Percentiles rank a stretch among this genome's conserved stretches.
Conservation (phyloP, 2,797 vertebrate genomes). For the Labeo calbasu region DNA sequence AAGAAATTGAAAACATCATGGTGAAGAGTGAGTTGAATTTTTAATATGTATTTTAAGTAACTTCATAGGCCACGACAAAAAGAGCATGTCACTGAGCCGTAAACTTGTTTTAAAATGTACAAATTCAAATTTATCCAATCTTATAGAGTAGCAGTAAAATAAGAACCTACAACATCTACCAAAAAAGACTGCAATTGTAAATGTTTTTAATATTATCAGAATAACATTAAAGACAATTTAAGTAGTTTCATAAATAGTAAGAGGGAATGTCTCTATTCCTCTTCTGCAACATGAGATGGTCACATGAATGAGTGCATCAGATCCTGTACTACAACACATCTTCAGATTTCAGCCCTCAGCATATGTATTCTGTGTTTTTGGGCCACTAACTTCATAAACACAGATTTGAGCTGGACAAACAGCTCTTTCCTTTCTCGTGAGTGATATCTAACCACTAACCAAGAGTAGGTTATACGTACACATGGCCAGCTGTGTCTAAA, state of each 20-base stretch:
- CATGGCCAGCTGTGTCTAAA: background rate
- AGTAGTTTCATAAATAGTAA: background rate
- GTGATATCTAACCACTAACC: slow-evolving; percentile 1
- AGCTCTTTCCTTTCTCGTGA: background rate
- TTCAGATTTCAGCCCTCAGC: background rate
- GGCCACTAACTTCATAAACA: background rate
- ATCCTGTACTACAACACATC: background rate
- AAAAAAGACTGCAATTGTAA: background rate
- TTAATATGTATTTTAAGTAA: background rate
- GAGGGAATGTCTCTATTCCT: slow-evolving; percentile 23
- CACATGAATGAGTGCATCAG: slow-evolving; percentile 54
- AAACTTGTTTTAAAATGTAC: background rate
- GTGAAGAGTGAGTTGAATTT: background rate
- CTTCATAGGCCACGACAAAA: background rate
- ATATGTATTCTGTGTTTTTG: background rate
- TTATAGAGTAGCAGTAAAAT: background rate
- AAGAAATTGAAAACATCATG: background rate
- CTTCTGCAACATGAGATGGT: slow-evolving; percentile 46
- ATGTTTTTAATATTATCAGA: background rate
- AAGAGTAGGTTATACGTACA: background rate
- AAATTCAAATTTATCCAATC: background rate
- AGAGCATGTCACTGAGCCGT: background rate
- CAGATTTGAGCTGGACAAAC: background rate
- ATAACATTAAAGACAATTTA: background rate
- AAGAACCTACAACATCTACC: no score